Evolutionary conservation across 35 echinoderm and acorn worm species (phyloP), one percentile per base, ranked within the genome.

Genomic region (Lytechinus variegatus): DNA sequence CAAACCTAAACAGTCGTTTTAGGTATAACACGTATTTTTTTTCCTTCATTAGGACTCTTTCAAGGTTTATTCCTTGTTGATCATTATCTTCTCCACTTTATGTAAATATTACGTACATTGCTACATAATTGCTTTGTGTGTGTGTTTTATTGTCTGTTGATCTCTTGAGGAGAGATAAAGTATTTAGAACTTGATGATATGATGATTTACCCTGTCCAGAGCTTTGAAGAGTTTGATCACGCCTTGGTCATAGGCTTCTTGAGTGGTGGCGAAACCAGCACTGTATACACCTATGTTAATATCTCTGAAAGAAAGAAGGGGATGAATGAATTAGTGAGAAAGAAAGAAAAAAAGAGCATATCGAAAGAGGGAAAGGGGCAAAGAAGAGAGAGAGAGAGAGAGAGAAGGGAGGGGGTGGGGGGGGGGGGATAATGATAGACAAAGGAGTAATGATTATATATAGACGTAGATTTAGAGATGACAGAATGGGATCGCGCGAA

Each of bases 251-350:
- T 99, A 99, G n/a, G 98, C 98, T 54, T 99, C 98, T 61, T 99
- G 98, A 12, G 52, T 92, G 4, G 56, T 95, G 55, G 98, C 98
- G 95, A 99, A 99, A 10, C 98, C 98, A 44, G 94, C 54, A 19
- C 94, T 87, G 92, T 99, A 99, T 8, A 99, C 98, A 51, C 98
- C 98, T 94, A 97, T 96, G 91, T 99, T 99, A 92, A 99, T 97
- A 10, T 52, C 28, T 89, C 87, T 89, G 61, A 21, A 21, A 6
- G 61, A 19, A 0, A 89, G 87, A 89, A n/a, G n/a, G 11, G 51
- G 11, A 13, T 16, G 13, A 89, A 29, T 44, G 87, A 88, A 5
- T 27, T 27, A 89, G n/a, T n/a, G n/a, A n/a, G n/a, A n/a, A n/a
- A n/a, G n/a, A n/a, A n/a, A n/a, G n/a, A n/a, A n/a, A n/a, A n/a